Conservation (phyloP, 2,888 invertebrate genomes). For the Pristionchus maxplancki region DNA sequence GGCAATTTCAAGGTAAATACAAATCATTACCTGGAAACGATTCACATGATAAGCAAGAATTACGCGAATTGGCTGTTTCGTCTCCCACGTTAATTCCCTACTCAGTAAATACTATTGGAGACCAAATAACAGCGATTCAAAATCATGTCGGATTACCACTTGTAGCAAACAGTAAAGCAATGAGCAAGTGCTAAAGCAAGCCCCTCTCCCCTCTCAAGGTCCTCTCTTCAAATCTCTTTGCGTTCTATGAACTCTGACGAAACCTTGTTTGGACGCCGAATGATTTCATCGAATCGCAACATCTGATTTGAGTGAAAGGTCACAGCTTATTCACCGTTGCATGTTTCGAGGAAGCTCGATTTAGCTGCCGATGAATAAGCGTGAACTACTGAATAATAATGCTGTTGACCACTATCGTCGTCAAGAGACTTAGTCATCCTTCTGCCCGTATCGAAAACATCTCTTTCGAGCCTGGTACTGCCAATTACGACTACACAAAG, state of each 20-base stretch:
- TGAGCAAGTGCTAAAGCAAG: background rate
- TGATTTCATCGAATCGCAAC: background rate
- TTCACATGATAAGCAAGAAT: background rate
- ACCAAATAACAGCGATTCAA: background rate
- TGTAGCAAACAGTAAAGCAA: background rate
- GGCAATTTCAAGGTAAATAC: background rate
- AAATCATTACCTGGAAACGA: background rate
- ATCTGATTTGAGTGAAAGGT: background rate
- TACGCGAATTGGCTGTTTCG: background rate
- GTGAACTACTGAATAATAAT: slow-evolving; percentile 15
- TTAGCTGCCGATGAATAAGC: slow-evolving; percentile 1
- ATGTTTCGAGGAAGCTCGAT: background rate
- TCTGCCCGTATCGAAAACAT: background rate
- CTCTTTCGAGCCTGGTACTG: slow-evolving; percentile 15
- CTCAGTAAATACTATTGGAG: background rate
- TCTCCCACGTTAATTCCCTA: background rate
- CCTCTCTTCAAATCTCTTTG: background rate
- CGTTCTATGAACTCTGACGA: background rate
- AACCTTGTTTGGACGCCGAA: background rate
- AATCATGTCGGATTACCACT: background rate
- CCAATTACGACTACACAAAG: background rate
- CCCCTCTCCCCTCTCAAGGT: no score
- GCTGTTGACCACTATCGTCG: background rate
- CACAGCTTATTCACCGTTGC: background rate
- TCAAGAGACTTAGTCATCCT: background rate